Conservation (phyloP, 2,113 vertebrate genomes). For the Mustelus asterias region DNA sequence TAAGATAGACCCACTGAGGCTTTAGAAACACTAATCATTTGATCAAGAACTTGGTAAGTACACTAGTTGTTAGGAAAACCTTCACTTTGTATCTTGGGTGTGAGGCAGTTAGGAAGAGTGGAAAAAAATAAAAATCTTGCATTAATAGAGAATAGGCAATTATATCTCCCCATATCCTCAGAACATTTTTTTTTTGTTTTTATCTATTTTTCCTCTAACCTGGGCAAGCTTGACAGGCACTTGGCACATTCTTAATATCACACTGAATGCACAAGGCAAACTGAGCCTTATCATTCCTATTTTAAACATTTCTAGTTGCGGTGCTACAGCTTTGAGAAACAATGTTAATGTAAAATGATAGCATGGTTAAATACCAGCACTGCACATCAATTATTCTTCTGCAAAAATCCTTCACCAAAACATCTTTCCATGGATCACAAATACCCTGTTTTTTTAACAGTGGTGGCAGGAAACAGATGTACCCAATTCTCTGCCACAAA, state of each 20-base stretch:
- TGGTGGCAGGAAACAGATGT: constrained; percentile 35
- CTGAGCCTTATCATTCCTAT: neutral
- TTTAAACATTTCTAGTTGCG: neutral
- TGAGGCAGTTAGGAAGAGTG: neutral
- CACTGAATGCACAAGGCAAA: neutral
- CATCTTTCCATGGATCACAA: neutral
- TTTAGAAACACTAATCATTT: neutral
- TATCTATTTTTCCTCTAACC: neutral
- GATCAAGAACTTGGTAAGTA: neutral
- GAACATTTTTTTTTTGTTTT: neutral
- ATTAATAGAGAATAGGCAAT: neutral
- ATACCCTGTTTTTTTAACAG: neutral
- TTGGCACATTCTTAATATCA: neutral
- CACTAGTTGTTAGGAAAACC: neutral
- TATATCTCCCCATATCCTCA: neutral
- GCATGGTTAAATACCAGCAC: neutral
- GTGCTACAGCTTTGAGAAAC: neutral
- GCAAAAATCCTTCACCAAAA: neutral
- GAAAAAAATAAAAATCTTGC: neutral
- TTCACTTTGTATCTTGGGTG: neutral
- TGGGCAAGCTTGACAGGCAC: no score
- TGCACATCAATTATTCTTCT: neutral
- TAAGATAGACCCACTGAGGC: neutral
- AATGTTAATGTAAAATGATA: neutral
- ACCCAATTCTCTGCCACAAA: neutral